These are phyloP conservation scores for Vanacampus margaritifer DNA, from an alignment of 2,113 vertebrate genomes.

Conservation along the genomic window DNA sequence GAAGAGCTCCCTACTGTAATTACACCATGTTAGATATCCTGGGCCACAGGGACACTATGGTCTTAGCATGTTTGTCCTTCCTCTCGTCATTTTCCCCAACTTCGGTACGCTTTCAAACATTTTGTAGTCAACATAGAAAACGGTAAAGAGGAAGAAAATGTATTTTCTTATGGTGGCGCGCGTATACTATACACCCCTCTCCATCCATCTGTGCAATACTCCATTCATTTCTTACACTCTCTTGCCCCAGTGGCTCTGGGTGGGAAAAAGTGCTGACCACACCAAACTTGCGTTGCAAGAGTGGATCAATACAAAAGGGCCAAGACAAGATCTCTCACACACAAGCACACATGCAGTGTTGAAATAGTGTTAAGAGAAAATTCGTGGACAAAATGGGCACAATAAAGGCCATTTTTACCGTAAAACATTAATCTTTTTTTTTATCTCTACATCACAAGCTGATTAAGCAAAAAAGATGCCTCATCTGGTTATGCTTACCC, in stretches of 20 bases:
- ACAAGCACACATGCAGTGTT: neutral
- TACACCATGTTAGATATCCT: constrained; percentile 48
- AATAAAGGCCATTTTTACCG: neutral
- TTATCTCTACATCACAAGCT: neutral
- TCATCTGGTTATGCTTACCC: constrained; percentile 13
- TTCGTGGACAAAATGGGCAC: neutral
- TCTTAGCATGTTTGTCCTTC: constrained; percentile 54
- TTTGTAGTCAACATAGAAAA: constrained; percentile 8
- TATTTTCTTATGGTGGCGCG: neutral
- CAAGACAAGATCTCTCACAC: constrained; percentile 8
- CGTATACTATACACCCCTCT: too few species aligned
- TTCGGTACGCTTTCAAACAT: constrained; percentile 17
- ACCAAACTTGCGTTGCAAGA: constrained; percentile 19
- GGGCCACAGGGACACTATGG: constrained; percentile 33
- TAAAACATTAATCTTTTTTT: neutral
- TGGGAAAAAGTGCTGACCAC: constrained; percentile 32
- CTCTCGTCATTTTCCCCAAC: constrained; percentile 51
- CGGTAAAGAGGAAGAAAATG: neutral
- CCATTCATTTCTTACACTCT: neutral
- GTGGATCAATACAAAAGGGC: constrained; percentile 21
- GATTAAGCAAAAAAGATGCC: neutral
- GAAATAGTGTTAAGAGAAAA: neutral
- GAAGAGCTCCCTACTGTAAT: constrained; percentile 58
- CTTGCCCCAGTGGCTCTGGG: constrained; percentile 13
- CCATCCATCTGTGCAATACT: neutral